A percentile compares a stretch with the other conserved stretches of the same genome.
phyloP scores from a whole-genome alignment of 2,888 invertebrate species.

The Dexiosoma caninum region DNA sequence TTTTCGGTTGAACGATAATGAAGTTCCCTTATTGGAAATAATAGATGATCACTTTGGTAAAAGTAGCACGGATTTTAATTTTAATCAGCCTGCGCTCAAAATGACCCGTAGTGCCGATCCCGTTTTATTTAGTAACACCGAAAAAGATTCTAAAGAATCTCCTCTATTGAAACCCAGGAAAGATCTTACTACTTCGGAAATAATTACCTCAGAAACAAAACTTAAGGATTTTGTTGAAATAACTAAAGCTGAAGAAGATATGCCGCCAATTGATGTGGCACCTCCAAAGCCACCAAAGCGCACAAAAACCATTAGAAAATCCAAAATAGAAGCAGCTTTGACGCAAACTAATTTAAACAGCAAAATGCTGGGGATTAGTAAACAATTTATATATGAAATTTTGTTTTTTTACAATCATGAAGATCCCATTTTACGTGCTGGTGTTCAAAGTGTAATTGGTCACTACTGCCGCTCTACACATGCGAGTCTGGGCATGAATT shows the following conservation, averaged over 20 bases:
- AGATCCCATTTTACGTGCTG: conserved; percentile 77
- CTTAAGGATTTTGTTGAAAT: conserved; percentile 55
- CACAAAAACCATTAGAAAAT: conserved; percentile 72
- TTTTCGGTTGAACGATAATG: conserved; percentile 46
- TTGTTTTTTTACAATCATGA: conserved; percentile 75
- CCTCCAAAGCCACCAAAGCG: conserved; percentile 72
- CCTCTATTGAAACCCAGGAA: conserved; percentile 36
- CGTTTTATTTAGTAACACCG: conserved; percentile 65
- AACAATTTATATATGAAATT: conserved; percentile 71
- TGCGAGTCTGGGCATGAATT: conserved; percentile 66
- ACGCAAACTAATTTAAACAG: conserved; percentile 5
- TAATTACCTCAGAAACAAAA: conserved; percentile 68
- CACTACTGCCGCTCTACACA: conserved; percentile 71
- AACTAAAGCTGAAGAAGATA: conserved; percentile 69
- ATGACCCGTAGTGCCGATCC: conserved; percentile 72
- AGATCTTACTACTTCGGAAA: conserved; percentile 74
- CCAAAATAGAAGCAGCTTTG: conserved; percentile 49
- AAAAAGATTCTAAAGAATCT: conserved; percentile 15
- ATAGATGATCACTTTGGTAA: conserved; percentile 83
- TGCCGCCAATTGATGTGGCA: conserved; percentile 68
- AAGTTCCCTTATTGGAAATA: conserved; percentile 79
- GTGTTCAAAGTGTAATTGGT: conserved; percentile 76
- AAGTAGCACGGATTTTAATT: conserved; percentile 71
- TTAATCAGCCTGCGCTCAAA: conserved; percentile 63
- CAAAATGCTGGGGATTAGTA: conserved; percentile 44